Base-by-base conservation (phyloP, 2,888 invertebrate genomes). In the Polylopha cassiicola region DNA sequence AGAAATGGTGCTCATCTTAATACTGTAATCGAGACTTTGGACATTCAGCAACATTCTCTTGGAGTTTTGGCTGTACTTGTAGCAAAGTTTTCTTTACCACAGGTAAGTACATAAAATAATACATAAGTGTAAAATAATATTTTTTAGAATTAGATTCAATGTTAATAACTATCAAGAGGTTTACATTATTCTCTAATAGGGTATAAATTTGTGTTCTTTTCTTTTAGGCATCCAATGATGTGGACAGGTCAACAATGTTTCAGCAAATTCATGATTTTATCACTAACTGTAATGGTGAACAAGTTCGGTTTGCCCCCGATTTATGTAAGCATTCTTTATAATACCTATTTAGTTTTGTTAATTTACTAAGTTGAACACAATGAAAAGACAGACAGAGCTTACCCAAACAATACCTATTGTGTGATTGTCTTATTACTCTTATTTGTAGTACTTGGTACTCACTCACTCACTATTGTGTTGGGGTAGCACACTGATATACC, bases 11-110 rank as follows among this genome's bases (percentile, higher is more conserved):
- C 90, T 50, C 95, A 95, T 65, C 86, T 98, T 52, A 95, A 94
- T 67, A 96, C 93, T 72, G 96, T 97, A 17, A 78, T 98, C 57
- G 97, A 95, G 72, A 96, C 97, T 0, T 87, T 98, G 44, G 95
- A 97, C 70, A 87, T 95, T 42, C 95, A 97, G 63, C 94, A 96
- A 64, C 96, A 98, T 79, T 95, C 97, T 4, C 79, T 97, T 41
- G 97, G 96, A 30, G 92, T 96, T 36, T 78, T 97, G 39, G 94
- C 94, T 41, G 94, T 98, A 16, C 82, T 98, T 51, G 91, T 91
- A 58, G 94, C 93, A 2, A 93, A 94, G 74, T 91, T 92, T 64
- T 89, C 90, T 36, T 71, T 89, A 43, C 87, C 90, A 9, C 76
- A 80, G 70, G 88, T 88, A 60, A 50, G 59, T 60, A 22, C 4